A percentile compares a stretch with the other conserved stretches of the same genome.
Conservation (phyloP, 2,888 invertebrate genomes). For the Eristalis tenax region DNA sequence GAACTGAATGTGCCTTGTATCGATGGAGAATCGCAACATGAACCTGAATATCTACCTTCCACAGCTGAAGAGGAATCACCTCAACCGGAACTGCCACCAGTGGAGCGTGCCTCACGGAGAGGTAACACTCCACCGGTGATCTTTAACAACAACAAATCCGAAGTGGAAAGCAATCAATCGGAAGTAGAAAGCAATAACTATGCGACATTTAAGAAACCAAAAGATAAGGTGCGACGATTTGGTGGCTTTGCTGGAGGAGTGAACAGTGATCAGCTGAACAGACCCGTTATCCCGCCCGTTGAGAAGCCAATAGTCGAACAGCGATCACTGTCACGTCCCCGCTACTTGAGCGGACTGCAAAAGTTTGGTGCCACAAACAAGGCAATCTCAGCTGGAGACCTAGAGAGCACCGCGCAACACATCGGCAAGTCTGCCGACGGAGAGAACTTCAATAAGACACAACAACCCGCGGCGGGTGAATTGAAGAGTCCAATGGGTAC, state of each 20-base stretch:
- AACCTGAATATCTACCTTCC: conserved; percentile 41
- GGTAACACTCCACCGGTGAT: conserved; percentile 72
- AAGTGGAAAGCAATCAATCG: conserved; percentile 61
- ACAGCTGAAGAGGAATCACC: conserved; percentile 56
- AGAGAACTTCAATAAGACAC: conserved; percentile 63
- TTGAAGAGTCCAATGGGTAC: conserved; percentile 80
- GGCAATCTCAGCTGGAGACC: conserved; percentile 78
- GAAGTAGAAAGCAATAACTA: conserved; percentile 70
- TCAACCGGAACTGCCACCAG: conserved; percentile 39
- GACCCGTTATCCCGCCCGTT: conserved; percentile 24
- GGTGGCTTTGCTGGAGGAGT: conserved; percentile 33
- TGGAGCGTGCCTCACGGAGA: conserved; percentile 75
- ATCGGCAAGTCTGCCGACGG: conserved; percentile 15
- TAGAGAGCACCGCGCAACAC: conserved; percentile 70
- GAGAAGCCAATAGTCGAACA: conserved; percentile 68
- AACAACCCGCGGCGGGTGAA: conserved; percentile 68
- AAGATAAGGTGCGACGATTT: conserved; percentile 74
- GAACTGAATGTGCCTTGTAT: conserved; percentile 80
- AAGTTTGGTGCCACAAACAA: conserved; percentile 77
- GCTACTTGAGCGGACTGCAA: conserved; percentile 78
- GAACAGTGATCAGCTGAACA: conserved; percentile 42
- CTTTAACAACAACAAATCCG: conserved; percentile 74
- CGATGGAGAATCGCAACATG: conserved; percentile 75
- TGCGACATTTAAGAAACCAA: conserved; percentile 79
- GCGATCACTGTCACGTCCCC: conserved; percentile 79